Percentiles rank a stretch among this genome's conserved stretches.
Evolutionary conservation across 1,140 invertebrate species (phyloP).

Genomic region (Bacillus rossius): DNA sequence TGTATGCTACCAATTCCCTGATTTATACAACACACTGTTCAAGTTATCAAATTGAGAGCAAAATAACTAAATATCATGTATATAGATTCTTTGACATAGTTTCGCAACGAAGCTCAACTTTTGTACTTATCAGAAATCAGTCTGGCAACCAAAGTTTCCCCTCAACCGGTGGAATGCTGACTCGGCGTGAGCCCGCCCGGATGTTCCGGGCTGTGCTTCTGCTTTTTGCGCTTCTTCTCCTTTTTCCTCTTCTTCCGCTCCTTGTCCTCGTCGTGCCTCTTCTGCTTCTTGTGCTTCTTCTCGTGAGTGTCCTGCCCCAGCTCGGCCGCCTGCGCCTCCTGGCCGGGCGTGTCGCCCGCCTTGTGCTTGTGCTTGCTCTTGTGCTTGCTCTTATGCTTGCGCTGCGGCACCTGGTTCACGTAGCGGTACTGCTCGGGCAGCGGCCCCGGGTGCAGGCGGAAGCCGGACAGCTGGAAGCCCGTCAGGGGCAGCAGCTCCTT

Average conservation of each 20-base stretch:
- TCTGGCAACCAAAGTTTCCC: background rate
- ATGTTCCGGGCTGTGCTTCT: constrained; percentile 88
- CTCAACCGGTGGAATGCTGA: constrained; percentile 59
- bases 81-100: too few relatives aligned
- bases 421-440: constrained; percentile 94
- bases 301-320: constrained; percentile 78
- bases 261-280: constrained; percentile 89
- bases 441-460: constrained; percentile 92
- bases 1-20: too few relatives aligned
- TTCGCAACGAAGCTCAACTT: too few relatives aligned
- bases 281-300: constrained; percentile 95
- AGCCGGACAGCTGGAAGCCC: constrained; percentile 85
- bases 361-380: constrained; percentile 90
- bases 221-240: constrained; percentile 92
- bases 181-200: constrained; percentile 62
- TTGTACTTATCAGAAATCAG: too few relatives aligned
- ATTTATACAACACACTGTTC: too few relatives aligned
- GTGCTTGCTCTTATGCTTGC: constrained; percentile 91
- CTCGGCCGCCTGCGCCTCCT: constrained; percentile 57
- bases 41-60: too few relatives aligned
- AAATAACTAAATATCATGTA: too few relatives aligned
- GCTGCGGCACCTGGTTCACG: constrained; percentile 83
- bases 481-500: constrained; percentile 89
- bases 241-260: constrained; percentile 93
- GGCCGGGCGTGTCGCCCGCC: constrained; percentile 65